These are phyloP conservation scores for Drosophila kokeensis DNA, from an alignment of 2,888 invertebrate genomes.

Conservation along the genomic window DNA sequence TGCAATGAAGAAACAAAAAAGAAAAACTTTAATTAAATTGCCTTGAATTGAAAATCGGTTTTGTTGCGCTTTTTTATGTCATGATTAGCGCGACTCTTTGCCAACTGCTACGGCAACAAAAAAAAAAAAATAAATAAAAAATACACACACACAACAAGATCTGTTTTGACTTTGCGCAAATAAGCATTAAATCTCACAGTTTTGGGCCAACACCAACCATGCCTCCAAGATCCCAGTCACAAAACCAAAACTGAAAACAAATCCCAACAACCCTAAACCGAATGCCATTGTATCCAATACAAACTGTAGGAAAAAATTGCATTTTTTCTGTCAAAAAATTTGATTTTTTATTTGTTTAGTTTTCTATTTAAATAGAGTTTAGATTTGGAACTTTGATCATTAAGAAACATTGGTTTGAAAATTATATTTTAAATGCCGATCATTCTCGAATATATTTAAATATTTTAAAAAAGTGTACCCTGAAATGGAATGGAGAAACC, in stretches of 20 bases:
- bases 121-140: not conserved
- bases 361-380: not conserved
- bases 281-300: conserved; percentile 3
- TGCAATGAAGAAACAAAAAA: conserved; percentile 4
- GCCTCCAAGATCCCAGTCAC: conserved; percentile 17
- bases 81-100: conserved; percentile 68
- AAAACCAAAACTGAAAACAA: conserved; percentile 37
- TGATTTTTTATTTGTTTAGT: not conserved
- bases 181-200: conserved; percentile 80
- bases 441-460: not conserved
- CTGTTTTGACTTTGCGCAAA: conserved; percentile 81
- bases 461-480: not conserved
- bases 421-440: fast-evolving
- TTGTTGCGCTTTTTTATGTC: conserved; percentile 82
- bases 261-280: conserved; percentile 17
- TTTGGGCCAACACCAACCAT: conserved; percentile 51
- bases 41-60: conserved; percentile 80
- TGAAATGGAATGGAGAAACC: not conserved
- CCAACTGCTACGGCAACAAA: conserved; percentile 21
- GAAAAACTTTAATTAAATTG: conserved; percentile 74
- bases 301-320: not conserved
- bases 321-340: not conserved
- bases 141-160: conserved; percentile 55
- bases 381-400: not conserved
- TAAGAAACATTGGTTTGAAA: not conserved